Evolutionary conservation across 2,797 vertebrate genomes (phyloP), one percentile per base, ranked within the genome.

Genomic region (Heteromormyrus szaboi): DNA sequence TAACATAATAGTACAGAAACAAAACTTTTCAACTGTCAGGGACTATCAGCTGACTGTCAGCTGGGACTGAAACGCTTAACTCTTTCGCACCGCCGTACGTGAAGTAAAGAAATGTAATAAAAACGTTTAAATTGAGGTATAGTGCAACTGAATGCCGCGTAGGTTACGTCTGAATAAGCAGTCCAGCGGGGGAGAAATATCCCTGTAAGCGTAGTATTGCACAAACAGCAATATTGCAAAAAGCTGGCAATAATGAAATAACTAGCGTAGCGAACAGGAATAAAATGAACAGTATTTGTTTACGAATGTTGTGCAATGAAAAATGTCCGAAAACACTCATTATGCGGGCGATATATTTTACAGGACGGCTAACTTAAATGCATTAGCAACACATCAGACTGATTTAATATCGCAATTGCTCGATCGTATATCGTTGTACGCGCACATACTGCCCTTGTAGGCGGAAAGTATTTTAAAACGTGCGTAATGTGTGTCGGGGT

Each of bases 1-100:
- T 98, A 98, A 95, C 98, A 99, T 98, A 98, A 95, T 94, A 96
- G 95, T 96, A 91, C 93, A 94, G 96, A 96, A 96, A 95, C 92
- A 95, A 93, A 98, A 98, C 96, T 97, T 98, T 97, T 94, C 89
- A 94, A 96, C 94, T 96, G 96, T 96, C 96, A 95, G 90, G 92
- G 90, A 91, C 92, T 92, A 95, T 96, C 96, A 97, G 95, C 94
- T 95, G 95, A 97, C 94, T 95, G 95, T 96, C 96, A 96, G 93
- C 93, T 92, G 92, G 95, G 92, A 90, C 89, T n/a, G 88, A 89
- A 85, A 41, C 87, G 89, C 83, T 95, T 96, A 95, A 95, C 95
- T 92, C 95, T 92, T 94, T 85, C 87, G 83, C 48, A 56, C 86
- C 88, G 51, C 53, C 19, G n/a, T 87, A 19, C 8, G 7, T 29